These are phyloP conservation scores for Gryllus longicercus DNA, from an alignment of 2,888 invertebrate species.

Conservation along the genomic window DNA sequence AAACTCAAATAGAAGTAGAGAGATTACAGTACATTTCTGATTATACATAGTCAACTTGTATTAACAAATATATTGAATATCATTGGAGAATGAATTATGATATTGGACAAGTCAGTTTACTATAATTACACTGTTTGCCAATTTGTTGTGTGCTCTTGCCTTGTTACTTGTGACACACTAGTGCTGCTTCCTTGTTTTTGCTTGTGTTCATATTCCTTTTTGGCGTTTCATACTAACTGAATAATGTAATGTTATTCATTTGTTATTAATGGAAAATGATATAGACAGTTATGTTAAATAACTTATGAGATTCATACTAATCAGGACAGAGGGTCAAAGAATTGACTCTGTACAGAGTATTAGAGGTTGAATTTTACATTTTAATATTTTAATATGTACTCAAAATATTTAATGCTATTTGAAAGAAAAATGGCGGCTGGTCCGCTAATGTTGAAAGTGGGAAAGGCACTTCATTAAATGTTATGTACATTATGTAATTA, in stretches of 20 bases:
- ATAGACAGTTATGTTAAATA: neutral
- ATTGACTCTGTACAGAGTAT: neutral
- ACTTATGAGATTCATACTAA: neutral
- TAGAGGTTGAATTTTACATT: conserved; percentile 17
- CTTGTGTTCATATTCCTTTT: neutral
- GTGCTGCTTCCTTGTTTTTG: neutral
- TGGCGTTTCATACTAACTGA: neutral
- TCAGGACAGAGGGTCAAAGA: neutral
- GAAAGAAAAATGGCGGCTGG: neutral
- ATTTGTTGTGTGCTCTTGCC: neutral
- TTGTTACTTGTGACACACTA: neutral
- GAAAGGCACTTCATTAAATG: neutral
- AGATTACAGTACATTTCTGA: too few relatives aligned
- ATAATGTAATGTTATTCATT: neutral
- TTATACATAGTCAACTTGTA: too few relatives aligned
- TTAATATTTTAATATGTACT: neutral
- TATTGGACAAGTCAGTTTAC: neutral
- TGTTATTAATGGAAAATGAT: neutral
- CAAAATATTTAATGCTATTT: neutral
- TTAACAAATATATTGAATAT: too few relatives aligned
- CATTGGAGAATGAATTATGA: too few relatives aligned
- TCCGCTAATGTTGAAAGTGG: neutral
- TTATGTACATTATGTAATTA: neutral
- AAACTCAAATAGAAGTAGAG: too few relatives aligned
- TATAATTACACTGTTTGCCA: neutral